phyloP scores from a whole-genome alignment of 2,888 invertebrate genomes.

The Caenorhabditis sinica region DNA sequence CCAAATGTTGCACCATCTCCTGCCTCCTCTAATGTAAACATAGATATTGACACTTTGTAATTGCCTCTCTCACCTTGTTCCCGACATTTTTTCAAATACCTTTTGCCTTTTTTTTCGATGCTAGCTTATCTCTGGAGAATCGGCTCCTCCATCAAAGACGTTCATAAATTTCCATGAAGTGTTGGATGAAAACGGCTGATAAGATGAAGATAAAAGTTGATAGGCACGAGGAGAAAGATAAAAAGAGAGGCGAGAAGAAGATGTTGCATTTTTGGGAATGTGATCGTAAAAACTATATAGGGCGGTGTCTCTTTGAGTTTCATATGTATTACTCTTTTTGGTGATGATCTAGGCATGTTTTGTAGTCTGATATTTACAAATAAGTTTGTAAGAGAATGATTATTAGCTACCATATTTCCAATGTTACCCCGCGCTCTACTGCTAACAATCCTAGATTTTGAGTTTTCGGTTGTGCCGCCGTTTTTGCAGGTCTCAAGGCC shows the following conservation, averaged over 20 bases:
- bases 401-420: no score
- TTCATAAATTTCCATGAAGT: conserved; percentile 16
- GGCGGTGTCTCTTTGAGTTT: conserved; percentile 16
- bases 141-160: conserved; percentile 18
- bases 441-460: no score
- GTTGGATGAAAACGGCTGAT: background rate
- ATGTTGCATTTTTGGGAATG: conserved; percentile 29
- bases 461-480: no score
- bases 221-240: background rate
- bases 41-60: conserved; percentile 14
- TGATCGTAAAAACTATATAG: conserved; percentile 19
- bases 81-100: background rate
- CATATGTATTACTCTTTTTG: background rate
- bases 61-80: background rate
- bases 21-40: conserved; percentile 12
- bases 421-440: no score
- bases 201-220: conserved; percentile 24
- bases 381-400: no score
- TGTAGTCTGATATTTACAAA: no score
- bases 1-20: background rate
- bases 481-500: no score
- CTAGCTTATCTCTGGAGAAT: background rate
- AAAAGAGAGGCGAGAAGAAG: no score
- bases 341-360: no score
- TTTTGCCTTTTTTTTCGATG: background rate